Base-by-base conservation (phyloP, 2,888 invertebrate species). In the Allophyes oxyacanthae region DNA sequence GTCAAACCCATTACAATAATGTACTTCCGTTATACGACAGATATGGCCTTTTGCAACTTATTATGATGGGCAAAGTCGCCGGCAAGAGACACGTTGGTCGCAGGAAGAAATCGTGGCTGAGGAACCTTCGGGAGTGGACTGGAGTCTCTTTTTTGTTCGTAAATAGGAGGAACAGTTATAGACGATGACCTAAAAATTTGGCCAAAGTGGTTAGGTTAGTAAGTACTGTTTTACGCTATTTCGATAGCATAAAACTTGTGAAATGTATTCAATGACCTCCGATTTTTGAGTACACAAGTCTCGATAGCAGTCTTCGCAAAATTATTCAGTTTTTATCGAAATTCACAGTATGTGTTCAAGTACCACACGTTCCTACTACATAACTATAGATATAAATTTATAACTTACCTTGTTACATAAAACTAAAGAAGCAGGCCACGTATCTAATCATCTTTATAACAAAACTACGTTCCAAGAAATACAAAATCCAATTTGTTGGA, bases 401-500 rank as follows among this genome's bases (percentile, higher is more conserved):
- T 49, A 62, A 43, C 42, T 41, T 30, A 44, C 41, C 44, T 7
- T 54, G 53, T 76, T 75, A 75, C 41, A 63, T 76, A 73, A 65
- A 70, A 51, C 4, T n/a, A 15, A 50, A 38, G 13, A 40, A 14
- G 42, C 28, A 32, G 25, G 11, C 4, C 9, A 32, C 14, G 15
- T 10, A 2, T 9, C 8, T 60, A 36, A 50, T 54, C 30, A 40
- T 41, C 33, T 60, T 40, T 51, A 54, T 33, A 43, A 50, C 33
- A 60, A 59, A 59, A 64, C 53, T 66, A 55, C 55, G 45, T 53
- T 53, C 42, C 30, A 49, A 68, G 34, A 57, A 45, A 40, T 48
- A 45, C 58, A 37, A 63, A 80, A 84, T 83, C 83, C 78, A 79
- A 84, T 84, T 84, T 79, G 69, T 49, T 38, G 60, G 25, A 40